Evolutionary conservation across 2,113 vertebrate genomes (phyloP).

Genomic region (Albula glossodonta): DNA sequence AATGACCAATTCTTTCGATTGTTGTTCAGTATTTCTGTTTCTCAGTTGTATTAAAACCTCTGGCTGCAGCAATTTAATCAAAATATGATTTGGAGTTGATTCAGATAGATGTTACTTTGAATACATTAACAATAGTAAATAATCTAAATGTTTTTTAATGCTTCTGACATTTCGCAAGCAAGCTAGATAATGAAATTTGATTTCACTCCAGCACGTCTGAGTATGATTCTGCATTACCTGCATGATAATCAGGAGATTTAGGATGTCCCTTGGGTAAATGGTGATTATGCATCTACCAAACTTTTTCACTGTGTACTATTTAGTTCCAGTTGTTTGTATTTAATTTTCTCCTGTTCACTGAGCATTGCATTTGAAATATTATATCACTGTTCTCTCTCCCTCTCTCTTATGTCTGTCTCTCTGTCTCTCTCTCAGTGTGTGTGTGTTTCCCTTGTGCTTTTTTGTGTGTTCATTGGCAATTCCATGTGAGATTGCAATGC

Average conservation of each 20-base stretch:
- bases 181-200: neutral
- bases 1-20: neutral
- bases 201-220: neutral
- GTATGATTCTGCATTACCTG: neutral
- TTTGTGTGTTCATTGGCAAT: too few species aligned
- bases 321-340: neutral
- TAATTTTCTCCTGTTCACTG: neutral
- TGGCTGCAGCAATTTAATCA: neutral
- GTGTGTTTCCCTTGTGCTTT: neutral
- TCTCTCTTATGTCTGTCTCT: neutral
- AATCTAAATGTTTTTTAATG: neutral
- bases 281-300: neutral
- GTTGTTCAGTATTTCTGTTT: neutral
- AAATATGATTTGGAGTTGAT: neutral
- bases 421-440: neutral
- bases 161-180: neutral
- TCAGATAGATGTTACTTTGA: neutral
- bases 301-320: neutral
- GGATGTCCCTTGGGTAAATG: neutral
- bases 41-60: neutral
- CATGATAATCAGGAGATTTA: neutral
- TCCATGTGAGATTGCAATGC: neutral
- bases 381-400: neutral
- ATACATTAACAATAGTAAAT: conserved; percentile 10
- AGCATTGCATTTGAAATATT: neutral